These are phyloP conservation scores for Notarius lentiginosus DNA, from an alignment of 2,113 vertebrate genomes.

Conservation along the genomic window DNA sequence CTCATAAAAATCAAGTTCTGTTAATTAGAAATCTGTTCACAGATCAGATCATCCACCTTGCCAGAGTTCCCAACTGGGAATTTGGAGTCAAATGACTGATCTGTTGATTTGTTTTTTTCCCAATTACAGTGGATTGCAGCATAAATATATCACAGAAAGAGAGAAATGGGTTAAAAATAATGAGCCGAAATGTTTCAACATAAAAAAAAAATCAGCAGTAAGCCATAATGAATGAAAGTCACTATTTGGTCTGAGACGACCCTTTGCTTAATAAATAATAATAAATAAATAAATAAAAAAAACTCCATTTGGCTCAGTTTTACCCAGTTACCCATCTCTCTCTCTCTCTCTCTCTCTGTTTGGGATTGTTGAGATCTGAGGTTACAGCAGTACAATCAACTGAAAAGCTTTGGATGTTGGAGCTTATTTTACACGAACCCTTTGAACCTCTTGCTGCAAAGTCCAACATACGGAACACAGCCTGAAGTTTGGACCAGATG, in stretches of 20 bases:
- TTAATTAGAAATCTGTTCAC: not conserved
- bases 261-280: no score
- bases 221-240: no score
- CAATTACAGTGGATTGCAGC: not conserved
- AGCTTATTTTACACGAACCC: constrained; percentile 55
- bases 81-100: not conserved
- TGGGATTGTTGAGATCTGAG: not conserved
- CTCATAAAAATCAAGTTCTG: not conserved
- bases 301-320: constrained; percentile 45
- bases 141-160: not conserved
- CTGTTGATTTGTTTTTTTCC: not conserved
- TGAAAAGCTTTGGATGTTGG: constrained; percentile 56
- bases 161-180: no score
- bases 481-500: not conserved
- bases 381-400: not conserved
- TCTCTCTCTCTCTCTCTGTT: constrained; percentile 32
- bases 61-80: not conserved
- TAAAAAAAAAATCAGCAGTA: not conserved
- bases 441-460: constrained; percentile 46
- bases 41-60: not conserved
- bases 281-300: no score
- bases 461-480: constrained; percentile 7
- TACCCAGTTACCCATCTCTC: constrained; percentile 43
- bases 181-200: no score
- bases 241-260: no score